Conservation (phyloP, 2,888 invertebrate genomes). For the Cephus pygmeus region DNA sequence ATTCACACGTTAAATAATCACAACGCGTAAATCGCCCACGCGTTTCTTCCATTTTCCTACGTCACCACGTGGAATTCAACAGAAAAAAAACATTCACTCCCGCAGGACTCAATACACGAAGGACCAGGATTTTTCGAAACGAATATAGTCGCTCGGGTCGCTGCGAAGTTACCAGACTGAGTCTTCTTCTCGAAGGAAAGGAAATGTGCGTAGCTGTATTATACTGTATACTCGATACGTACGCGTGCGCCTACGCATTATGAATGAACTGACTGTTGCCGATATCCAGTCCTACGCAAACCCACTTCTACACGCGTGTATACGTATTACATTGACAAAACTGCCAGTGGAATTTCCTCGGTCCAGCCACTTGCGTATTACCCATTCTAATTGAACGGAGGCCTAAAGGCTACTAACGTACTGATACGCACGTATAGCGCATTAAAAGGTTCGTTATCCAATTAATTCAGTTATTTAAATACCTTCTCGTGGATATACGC, state of each 20-base stretch:
- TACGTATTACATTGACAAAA: not conserved
- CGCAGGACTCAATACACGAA: not conserved
- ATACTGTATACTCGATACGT: not conserved
- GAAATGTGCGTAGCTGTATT: not conserved
- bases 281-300: not conserved
- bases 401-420: not conserved
- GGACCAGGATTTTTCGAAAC: not conserved
- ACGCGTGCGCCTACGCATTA: not conserved
- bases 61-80: not conserved
- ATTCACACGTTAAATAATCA: slow-evolving; percentile 5
- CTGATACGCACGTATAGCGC: not conserved
- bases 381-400: not conserved
- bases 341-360: not conserved
- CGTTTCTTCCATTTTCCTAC: not conserved
- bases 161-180: not conserved
- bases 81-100: not conserved
- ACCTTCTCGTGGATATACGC: too few relatives aligned
- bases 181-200: not conserved
- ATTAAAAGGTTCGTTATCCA: not conserved
- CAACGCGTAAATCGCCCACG: not conserved
- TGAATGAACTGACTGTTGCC: not conserved
- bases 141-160: not conserved
- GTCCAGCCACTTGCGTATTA: not conserved
- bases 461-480: not conserved
- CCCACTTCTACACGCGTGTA: not conserved